Conservation (phyloP, 2,113 vertebrate species). For the Hemibagrus wyckioides region DNA sequence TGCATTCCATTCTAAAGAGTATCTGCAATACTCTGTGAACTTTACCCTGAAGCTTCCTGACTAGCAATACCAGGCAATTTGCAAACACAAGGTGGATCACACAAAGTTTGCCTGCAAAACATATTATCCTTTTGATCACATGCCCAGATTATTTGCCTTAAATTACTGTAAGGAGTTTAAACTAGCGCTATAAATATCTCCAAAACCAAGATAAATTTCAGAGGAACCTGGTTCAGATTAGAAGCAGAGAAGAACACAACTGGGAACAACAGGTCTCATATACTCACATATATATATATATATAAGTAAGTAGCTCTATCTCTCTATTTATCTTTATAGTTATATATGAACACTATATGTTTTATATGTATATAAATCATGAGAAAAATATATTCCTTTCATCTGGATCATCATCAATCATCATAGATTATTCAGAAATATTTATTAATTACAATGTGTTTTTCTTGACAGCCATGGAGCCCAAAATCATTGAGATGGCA, state of each 20-base stretch:
- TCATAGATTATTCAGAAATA: not conserved
- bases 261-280: not conserved
- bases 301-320: not conserved
- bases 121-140: not conserved
- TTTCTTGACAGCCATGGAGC: not conserved
- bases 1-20: too few relatives aligned
- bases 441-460: not conserved
- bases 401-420: not conserved
- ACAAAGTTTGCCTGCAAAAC: not conserved
- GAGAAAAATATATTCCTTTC: not conserved
- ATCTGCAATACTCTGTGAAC: too few relatives aligned
- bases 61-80: not conserved
- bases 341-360: too few relatives aligned
- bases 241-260: not conserved
- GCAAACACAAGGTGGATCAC: not conserved
- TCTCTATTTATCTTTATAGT: not conserved
- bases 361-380: not conserved
- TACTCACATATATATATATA: not conserved
- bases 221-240: not conserved
- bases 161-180: not conserved
- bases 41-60: not conserved
- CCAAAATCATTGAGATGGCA: constrained; percentile 17
- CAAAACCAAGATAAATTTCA: not conserved
- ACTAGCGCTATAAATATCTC: not conserved
- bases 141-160: not conserved